Evolutionary conservation across 2,797 vertebrate species (phyloP), one percentile per base, ranked within the genome.

Genomic region (Microctenopoma steveboyesi): DNA sequence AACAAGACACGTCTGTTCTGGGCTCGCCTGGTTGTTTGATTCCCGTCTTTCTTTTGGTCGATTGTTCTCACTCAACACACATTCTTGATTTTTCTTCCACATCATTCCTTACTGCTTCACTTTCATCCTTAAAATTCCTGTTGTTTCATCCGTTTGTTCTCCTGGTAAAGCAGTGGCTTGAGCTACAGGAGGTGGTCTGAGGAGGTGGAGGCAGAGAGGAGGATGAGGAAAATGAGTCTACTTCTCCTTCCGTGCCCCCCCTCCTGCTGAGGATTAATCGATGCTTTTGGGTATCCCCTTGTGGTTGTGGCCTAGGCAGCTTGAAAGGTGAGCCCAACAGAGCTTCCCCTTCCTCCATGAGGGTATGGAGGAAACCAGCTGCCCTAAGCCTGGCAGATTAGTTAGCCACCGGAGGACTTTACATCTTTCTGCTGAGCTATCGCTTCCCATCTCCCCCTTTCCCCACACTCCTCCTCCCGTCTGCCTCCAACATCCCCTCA

Each of bases 351-450:
- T 76, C 63, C 65, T 80, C 73, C 25, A 49, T 1, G 9, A 81
- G 71, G 43, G 55, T 47, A 47, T 3, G 10, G 55, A 72, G 72
- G 72, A 79, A 89, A 72, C 58, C 65, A 73, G 73, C 65, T 50
- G 7, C 65, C 73, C 69, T 87, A 88, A 91, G 51, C 81, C 88
- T 68, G 63, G 73, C 53, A 86, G 81, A 92, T 92, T 89, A 89
- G 81, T 78, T 54, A 53, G 56, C 74, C 72, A 81, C 64, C 45
- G 25, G 72, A 83, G 80, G 82, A 87, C 81, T 90, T 86, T 74
- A 79, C 79, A 83, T 71, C 85, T 89, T 88, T 89, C 78, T 88
- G 86, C 86, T 90, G 81, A 91, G 81, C 78, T 80, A 85, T 81
- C 78, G 8, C 81, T 88, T 91, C 81, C 79, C 77, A 71, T 82